Percentiles rank a stretch among this genome's conserved stretches.
Evolutionary conservation across 2,797 vertebrate species (phyloP).

Genomic region (Anguilla anguilla): DNA sequence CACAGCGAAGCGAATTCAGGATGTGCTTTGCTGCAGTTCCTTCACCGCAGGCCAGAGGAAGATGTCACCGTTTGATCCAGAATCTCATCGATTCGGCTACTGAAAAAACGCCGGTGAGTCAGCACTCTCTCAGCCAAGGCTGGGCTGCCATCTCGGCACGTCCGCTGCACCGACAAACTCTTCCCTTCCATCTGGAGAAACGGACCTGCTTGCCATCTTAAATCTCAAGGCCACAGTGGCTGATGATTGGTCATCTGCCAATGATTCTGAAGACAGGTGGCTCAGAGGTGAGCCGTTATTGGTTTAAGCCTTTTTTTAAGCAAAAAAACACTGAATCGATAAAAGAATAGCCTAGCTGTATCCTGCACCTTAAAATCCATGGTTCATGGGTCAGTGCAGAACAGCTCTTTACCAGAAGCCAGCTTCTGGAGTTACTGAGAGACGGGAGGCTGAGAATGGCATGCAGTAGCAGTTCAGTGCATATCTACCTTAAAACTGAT

Average conservation of each 20-base stretch:
- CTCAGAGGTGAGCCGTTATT: not conserved
- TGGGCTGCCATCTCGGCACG: not conserved
- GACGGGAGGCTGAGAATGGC: not conserved
- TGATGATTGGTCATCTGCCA: slow-evolving; percentile 7
- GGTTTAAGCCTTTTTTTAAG: not conserved
- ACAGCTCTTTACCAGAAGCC: not conserved
- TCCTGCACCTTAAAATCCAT: not conserved
- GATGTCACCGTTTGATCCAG: slow-evolving; percentile 13
- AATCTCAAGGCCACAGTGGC: slow-evolving; percentile 9
- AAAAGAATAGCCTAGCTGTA: not conserved
- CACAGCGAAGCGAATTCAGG: slow-evolving; percentile 17
- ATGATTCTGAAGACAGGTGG: not conserved
- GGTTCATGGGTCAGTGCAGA: not conserved
- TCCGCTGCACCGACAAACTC: not conserved
- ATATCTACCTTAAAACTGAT: not conserved
- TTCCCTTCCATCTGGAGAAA: not conserved
- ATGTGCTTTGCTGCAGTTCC: not conserved
- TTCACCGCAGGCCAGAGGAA: not conserved
- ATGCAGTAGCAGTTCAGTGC: not conserved
- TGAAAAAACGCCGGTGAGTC: not conserved
- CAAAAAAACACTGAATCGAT: not conserved
- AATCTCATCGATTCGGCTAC: slow-evolving; percentile 14
- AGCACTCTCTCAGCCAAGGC: slow-evolving; percentile 13
- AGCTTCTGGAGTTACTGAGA: not conserved
- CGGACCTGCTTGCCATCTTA: slow-evolving; percentile 4